Evolutionary conservation across 1,140 invertebrate species (phyloP).

Genomic region (Colletes gigas): DNA sequence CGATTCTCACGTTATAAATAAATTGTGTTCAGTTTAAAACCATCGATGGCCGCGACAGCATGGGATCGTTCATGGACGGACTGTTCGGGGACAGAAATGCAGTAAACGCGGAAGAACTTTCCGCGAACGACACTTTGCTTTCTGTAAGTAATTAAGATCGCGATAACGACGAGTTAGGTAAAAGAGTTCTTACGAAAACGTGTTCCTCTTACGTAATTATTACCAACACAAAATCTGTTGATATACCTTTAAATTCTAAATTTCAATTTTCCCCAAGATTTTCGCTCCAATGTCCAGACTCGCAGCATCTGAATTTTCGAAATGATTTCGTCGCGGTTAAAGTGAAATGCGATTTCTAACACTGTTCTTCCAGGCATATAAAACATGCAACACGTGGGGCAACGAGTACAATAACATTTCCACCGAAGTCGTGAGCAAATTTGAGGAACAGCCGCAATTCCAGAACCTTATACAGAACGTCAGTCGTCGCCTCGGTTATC

Average conservation of each 20-base stretch:
- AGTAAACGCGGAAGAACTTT: conserved; percentile 45
- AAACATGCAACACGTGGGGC: conserved; percentile 69
- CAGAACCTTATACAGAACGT: conserved; percentile 75
- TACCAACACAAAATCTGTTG: too few species aligned
- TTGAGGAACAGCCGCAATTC: conserved; percentile 75
- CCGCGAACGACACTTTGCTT: conserved; percentile 70
- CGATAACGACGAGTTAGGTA: not conserved
- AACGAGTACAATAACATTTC: conserved; percentile 68
- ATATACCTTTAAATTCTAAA: too few species aligned
- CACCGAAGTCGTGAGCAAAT: conserved; percentile 73
- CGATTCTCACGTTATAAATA: too few species aligned
- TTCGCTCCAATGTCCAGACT: too few species aligned
- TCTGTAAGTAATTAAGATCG: conserved; percentile 59
- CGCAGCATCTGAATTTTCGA: not conserved
- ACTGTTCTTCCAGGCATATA: conserved; percentile 63
- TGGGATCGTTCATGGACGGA: conserved; percentile 74
- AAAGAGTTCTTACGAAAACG: too few species aligned
- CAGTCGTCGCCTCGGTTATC: conserved; percentile 77
- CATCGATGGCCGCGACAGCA: conserved; percentile 65
- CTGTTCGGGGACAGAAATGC: conserved; percentile 71
- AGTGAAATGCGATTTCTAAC: not conserved
- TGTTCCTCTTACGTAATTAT: too few species aligned
- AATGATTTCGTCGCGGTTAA: too few species aligned
- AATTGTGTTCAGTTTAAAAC: conserved; percentile 72
- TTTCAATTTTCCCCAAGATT: too few species aligned